Base-by-base conservation (phyloP, 1,140 invertebrate genomes). In the Platorchestia sp. region DNA sequence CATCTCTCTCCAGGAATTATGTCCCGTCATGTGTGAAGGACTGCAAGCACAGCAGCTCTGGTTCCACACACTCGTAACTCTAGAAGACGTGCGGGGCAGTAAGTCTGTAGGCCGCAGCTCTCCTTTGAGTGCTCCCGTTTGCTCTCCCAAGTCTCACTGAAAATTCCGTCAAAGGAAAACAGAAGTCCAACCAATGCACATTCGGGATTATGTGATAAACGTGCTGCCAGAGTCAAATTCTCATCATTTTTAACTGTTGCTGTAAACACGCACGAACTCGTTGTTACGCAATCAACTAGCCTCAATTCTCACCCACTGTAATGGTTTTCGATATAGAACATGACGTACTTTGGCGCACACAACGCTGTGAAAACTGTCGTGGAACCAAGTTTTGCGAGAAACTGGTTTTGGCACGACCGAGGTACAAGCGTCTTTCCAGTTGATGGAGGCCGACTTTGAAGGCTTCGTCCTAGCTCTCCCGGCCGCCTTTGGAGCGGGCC, bases 361-460 rank as follows among this genome's bases (percentile, higher is more conserved):
- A 75, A 75, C 59, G 14, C 27, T 19, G 59, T 36, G 1, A 14
- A 75, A 44, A 89, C 14, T 89, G 41, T 16, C 22, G 87, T 89
- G 41, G 0, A 89, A 41, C 87, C 10, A 89, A 89, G 87, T 41
- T 44, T 5, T 6, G 27, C 87, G 87, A 42, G 43, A 75, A 75
- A 75, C 59, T 22, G 59, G 59, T 75, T 75, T 75, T 75, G 27
- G 59, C 59, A 75, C 59, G 27, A 75, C 59, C 1, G 47, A 75
- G 36, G 59, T 27, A 75, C 59, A 27, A 75, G 59, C 59, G 59
- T 75, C 59, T 75, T 75, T 75, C 59, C 59, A 75, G 59, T 75
- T 75, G 59, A 75, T 75, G 59, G 59, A 22, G 27, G 59, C 59
- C n/a, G 87, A 89, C 87, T 89, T 89, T 89, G 87, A 89, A 89